Evolutionary conservation across 2,797 vertebrate species (phyloP), one percentile per base, ranked within the genome.

Genomic region (Petrocephalus schoutedeni): DNA sequence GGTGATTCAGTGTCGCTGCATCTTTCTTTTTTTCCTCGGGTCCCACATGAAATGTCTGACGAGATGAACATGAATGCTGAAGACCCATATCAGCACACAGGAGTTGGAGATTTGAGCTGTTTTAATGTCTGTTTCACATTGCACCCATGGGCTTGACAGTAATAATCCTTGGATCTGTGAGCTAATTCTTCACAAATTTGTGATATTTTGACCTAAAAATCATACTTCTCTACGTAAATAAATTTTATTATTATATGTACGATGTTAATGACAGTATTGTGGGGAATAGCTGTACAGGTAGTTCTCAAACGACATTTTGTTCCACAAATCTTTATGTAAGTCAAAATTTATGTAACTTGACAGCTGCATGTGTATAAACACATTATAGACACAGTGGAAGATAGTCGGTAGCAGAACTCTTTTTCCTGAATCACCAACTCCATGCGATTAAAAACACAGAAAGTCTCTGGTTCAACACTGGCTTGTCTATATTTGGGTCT

Each of bases 1-100:
- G 84, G 84, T 86, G 56, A 86, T 36, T 86, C n/a, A 59, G 84
- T 86, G 84, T 59, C 56, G 58, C 19, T 57, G 84, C 53, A 59
- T 58, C 14, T 59, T 41, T 6, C 32, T 41, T 16, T 57, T 56
- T 56, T 7, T 14, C 28, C 41, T 23, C 12, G 54, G 54, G 53
- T 9, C 56, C 3, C 1, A 19, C 0, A 0, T 16, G 16, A 45
- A 41, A 86, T 2, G 54, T 53, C 9, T 86, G 28, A 16, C 14
- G 28, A n/a, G 54, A 86, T 57, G 56, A 49, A 77, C 51, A 0
- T 28, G 4, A 14, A 8, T 28, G 12, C 8, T 57, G 56, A 58
- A 28, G 56, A 14, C 84, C 21, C 56, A 1, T 41, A 14, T 45
- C 12, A 28, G 49, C n/a, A 14, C 80, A 83, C n/a, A 53, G 49